Base-by-base conservation (phyloP, 2,797 vertebrate species). In the Sebastes reedi region DNA sequence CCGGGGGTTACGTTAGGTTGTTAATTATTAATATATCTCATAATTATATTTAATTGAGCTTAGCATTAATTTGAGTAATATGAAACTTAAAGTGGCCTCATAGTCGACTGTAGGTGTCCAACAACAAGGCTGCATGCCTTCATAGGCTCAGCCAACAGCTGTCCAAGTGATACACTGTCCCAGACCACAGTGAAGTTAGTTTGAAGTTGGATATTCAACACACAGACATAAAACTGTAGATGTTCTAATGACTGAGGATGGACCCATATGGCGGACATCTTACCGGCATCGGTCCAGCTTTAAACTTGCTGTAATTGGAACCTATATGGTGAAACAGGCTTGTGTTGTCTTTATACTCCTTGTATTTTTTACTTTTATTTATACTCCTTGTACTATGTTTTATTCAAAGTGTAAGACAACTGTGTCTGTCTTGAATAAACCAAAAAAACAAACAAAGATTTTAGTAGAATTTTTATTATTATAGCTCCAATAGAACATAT, bases 91-190 rank as follows among this genome's bases (percentile, higher is more conserved):
- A 68, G 69, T 77, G 42, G 13, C 34, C 42, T 56, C 8, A 7
- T 8, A 18, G 30, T 24, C 8, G 30, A n/a, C 6, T 64, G 46
- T 34, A 24, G 29, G 24, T 81, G 55, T 65, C 60, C 61, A 71
- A 52, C 66, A 16, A 72, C 60, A 73, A 67, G 67, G 20, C 68
- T 60, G 62, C 71, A 14, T 78, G 70, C 66, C 66, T 59, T 12
- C 71, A 42, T 10, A 75, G 34, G 34, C 74, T 68, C 70, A 75
- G 25, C 58, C 29, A 79, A 30, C 84, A 87, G 86, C 72, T 87
- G 86, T 75, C 72, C 22, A 10, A 25, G 36, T 30, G 56, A 68
- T 68, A 69, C 59, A 50, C 50, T 42, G 39, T 12, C 25, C 2
- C 9, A 29, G 24, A 27, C 36, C 6, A 1, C 0, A 0, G 24